Percentiles rank a stretch among this genome's conserved stretches.
Evolutionary conservation across 2,888 invertebrate species (phyloP).

Genomic region (Tiliacea citrago): DNA sequence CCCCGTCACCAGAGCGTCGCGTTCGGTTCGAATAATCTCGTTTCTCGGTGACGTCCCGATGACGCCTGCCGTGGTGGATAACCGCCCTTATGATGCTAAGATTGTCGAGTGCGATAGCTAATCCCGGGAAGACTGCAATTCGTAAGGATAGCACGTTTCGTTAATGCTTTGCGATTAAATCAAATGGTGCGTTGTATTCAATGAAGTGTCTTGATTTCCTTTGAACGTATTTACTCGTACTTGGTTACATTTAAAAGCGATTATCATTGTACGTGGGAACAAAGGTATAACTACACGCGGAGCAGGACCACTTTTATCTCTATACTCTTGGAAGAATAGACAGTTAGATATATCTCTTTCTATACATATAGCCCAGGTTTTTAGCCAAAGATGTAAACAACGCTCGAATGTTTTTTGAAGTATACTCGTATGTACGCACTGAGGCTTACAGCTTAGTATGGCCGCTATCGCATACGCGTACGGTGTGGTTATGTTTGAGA

Average conservation of each 20-base stretch:
- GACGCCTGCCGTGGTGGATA: background rate
- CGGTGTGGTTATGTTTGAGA: no score
- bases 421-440: no score
- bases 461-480: no score
- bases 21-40: background rate
- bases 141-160: constrained; percentile 27
- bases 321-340: no score
- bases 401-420: no score
- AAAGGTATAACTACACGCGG: no score
- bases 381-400: no score
- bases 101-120: background rate
- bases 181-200: constrained; percentile 8
- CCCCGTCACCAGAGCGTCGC: background rate
- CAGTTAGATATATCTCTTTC: no score
- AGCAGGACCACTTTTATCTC: no score
- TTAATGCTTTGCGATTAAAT: constrained; percentile 31
- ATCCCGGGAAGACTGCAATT: constrained; percentile 20
- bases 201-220: constrained; percentile 5
- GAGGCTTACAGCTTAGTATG: no score
- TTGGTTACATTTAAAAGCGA: background rate
- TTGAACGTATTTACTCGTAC: background rate
- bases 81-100: background rate
- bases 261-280: no score
- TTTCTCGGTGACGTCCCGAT: background rate
- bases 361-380: no score